Base-by-base conservation (phyloP, 1,140 invertebrate species). In the Elymnias hypermnestra region DNA sequence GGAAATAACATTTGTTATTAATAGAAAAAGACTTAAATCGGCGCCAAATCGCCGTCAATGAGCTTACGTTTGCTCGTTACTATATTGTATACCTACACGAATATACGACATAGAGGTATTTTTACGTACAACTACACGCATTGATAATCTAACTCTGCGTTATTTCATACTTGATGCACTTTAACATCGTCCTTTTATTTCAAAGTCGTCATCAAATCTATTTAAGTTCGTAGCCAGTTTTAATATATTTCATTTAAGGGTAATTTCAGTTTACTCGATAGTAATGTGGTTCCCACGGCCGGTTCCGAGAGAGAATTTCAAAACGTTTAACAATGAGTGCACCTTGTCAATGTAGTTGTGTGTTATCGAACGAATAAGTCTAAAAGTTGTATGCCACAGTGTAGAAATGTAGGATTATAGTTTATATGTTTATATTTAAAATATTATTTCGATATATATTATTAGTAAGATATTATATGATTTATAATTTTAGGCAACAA, bases 241-340 rank as follows among this genome's bases (percentile, higher is more conserved):
- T n/a, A n/a, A n/a, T n/a, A n/a, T n/a, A n/a, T n/a, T n/a, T n/a
- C n/a, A n/a, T 19, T 36, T 36, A 36, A n/a, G 22, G 13, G 39
- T 48, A 42, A 39, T 43, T 37, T 60, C 33, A 37, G 49, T 60
- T 43, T 46, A 52, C 39, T 42, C 63, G 42, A 54, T 47, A 53
- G 56, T 61, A 55, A 68, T 59, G 57, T 49, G 55, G 63, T 78
- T 81, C 76, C 72, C 72, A 78, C 77, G 74, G 67, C 70, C 72
- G 56, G 68, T 75, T 77, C 60, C 63, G 53, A 74, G 58, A 63
- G 66, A 79, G 72, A 77, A 82, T 74, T 82, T 82, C 69, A 75
- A 83, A 77, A 76, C 70, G 70, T 71, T 76, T 68, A 79, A 79
- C 78, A 79, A 79, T 83, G 68, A 79, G 63, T 77, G 73, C 68